Evolutionary conservation across 2,888 invertebrate genomes (phyloP).

Genomic region (Hedya salicella): DNA sequence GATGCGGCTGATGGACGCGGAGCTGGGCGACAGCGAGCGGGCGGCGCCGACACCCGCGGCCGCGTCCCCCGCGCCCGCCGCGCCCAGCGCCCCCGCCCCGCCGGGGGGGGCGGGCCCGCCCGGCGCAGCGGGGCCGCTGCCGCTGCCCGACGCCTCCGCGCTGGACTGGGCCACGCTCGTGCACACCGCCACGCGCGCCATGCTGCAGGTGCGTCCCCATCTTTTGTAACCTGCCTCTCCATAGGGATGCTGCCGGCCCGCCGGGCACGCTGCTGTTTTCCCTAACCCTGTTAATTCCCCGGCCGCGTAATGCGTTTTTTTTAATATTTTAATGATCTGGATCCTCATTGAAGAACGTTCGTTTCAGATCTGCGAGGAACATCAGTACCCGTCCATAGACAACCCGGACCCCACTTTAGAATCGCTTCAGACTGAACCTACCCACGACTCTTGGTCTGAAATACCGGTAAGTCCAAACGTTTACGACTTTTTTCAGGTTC

Average conservation of each 20-base stretch:
- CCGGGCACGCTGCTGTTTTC: not conserved
- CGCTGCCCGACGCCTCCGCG: constrained; percentile 88
- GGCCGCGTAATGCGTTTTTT: too few species aligned
- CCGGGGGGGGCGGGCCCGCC: constrained; percentile 83
- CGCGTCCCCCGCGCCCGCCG: constrained; percentile 83
- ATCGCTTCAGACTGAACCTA: constrained; percentile 61
- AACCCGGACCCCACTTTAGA: constrained; percentile 71
- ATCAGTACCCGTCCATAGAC: constrained; percentile 80
- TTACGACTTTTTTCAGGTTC: too few species aligned
- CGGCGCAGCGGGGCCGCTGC: constrained; percentile 89
- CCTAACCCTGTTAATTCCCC: too few species aligned
- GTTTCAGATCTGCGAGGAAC: constrained; percentile 81
- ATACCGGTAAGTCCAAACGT: constrained; percentile 53
- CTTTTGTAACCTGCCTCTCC: too few species aligned
- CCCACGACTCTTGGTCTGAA: constrained; percentile 73
- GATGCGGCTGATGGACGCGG: constrained; percentile 94
- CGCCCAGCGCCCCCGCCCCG: constrained; percentile 54
- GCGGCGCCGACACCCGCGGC: constrained; percentile 87
- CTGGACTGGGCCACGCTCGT: constrained; percentile 93
- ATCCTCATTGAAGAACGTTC: too few species aligned
- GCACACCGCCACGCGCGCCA: constrained; percentile 91
- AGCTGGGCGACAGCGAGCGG: constrained; percentile 81
- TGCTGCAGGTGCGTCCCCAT: constrained; percentile 82
- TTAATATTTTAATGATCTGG: too few species aligned
- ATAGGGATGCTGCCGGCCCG: too few species aligned